Base-by-base conservation (phyloP, 2,888 invertebrate genomes). In the Lepidocyrtinus sp. region DNA sequence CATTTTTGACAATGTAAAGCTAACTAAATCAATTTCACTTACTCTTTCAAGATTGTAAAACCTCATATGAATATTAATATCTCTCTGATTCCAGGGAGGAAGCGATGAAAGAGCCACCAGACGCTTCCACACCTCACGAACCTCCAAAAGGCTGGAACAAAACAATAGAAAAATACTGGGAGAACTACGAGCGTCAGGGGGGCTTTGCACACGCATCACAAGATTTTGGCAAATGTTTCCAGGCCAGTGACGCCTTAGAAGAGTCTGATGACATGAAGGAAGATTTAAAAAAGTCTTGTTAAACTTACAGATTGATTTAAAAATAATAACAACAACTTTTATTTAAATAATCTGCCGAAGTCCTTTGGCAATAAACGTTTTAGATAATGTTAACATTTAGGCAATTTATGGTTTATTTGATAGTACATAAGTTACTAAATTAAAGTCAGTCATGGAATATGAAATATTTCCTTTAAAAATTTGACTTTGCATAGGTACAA, bases 1-100 rank as follows among this genome's bases (percentile, higher is more conserved):
- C 75, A 36, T 76, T 76, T 26, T 22, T 76, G n/a, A 70, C 63
- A 3, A 19, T 46, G 75, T 75, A 36, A 67, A n/a, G n/a, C n/a
- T n/a, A n/a, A n/a, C n/a, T n/a, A n/a, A n/a, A n/a, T n/a, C n/a
- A n/a, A n/a, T n/a, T n/a, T n/a, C n/a, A n/a, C n/a, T n/a, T n/a
- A n/a, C n/a, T n/a, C n/a, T n/a, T n/a, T n/a, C n/a, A n/a, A n/a
- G n/a, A n/a, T n/a, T n/a, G n/a, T n/a, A n/a, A n/a, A n/a, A n/a
- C n/a, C n/a, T n/a, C n/a, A n/a, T n/a, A n/a, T n/a, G n/a, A n/a
- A n/a, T n/a, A n/a, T n/a, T n/a, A n/a, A n/a, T n/a, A n/a, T n/a
- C n/a, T n/a, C n/a, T n/a, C n/a, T n/a, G n/a, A 36, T 7, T 36
- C 12, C 27, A 75, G 68, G 9, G 27, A 22, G 3, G 70, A 76